Conservation (phyloP, 2,113 vertebrate genomes). For the Theristicus caerulescens region DNA sequence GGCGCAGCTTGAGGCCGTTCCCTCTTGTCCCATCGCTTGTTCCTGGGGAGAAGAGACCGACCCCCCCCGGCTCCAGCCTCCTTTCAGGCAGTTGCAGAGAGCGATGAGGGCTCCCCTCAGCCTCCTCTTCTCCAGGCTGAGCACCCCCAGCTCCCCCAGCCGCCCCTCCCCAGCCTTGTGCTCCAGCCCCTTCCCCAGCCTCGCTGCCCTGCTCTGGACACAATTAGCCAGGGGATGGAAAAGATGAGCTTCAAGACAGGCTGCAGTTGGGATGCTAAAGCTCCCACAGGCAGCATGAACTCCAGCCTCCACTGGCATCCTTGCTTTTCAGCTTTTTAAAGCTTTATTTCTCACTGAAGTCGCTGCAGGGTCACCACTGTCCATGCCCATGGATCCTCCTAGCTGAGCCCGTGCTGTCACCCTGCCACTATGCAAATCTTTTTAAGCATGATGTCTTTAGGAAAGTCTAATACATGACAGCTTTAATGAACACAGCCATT, state of each 20-base stretch:
- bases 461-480: accelerated
- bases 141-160: too few relatives aligned
- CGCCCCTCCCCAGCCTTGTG: too few relatives aligned
- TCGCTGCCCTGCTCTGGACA: too few relatives aligned
- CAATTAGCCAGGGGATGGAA: not conserved
- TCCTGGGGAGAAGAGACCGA: too few relatives aligned
- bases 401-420: accelerated
- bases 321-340: not conserved
- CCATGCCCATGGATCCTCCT: not conserved
- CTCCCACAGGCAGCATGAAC: accelerated
- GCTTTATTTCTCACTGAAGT: too few relatives aligned
- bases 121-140: too few relatives aligned
- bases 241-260: not conserved
- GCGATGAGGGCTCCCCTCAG: too few relatives aligned
- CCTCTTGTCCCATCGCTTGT: too few relatives aligned
- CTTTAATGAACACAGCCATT: not conserved
- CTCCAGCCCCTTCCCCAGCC: too few relatives aligned
- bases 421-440: accelerated
- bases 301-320: not conserved
- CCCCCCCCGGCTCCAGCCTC: too few relatives aligned
- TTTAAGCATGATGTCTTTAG: not conserved
- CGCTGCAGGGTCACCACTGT: accelerated
- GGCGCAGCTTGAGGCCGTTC: too few relatives aligned
- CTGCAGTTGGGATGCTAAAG: accelerated
- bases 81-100: too few relatives aligned